Evolutionary conservation across 2,888 invertebrate species (phyloP), one percentile per base, ranked within the genome.

Genomic region (Candidula unifasciata): DNA sequence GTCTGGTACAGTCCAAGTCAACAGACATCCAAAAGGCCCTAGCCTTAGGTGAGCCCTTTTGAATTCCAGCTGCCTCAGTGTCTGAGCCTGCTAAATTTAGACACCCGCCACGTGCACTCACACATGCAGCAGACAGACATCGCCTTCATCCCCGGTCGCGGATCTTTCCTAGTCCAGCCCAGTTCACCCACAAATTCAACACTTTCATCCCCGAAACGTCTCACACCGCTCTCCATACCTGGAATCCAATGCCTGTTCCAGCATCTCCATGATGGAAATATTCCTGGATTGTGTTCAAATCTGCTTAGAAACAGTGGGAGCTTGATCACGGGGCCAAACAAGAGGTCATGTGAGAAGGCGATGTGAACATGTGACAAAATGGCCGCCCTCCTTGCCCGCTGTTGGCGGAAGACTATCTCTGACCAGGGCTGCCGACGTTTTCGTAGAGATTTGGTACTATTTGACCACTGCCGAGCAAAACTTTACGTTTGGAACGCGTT

Each of bases 311-410:
- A 91, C 90, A 90, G 90, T 88, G 89, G 90, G 89, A 90, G 91
- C 89, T 92, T 93, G 94, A 93, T 94, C 94, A 94, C 94, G 94
- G 94, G 94, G 93, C 93, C 93, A 94, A 93, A 93, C 93, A 93
- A 93, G 92, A 91, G 94, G 94, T 94, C 94, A 94, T 93, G 93
- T 94, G 94, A 94, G 93, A 92, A 89, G 91, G 89, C 90, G 91
- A 90, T 91, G 90, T 92, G 93, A 92, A 92, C 93, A 93, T 93
- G 93, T 93, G 93, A 93, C 93, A 93, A 90, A 89, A 91, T 91
- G 91, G 91, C 91, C 89, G 87, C 86, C 68, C 80, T 74, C 80
- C 81, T 35, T 1, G 57, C 30, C 82, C 68, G 74, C 78, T 54
- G 76, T 35, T 71, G 64, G 84, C 87, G 87, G 83, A 86, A 80